These are phyloP conservation scores for Butorides virescens DNA, from an alignment of 2,113 vertebrate species.

Conservation along the genomic window DNA sequence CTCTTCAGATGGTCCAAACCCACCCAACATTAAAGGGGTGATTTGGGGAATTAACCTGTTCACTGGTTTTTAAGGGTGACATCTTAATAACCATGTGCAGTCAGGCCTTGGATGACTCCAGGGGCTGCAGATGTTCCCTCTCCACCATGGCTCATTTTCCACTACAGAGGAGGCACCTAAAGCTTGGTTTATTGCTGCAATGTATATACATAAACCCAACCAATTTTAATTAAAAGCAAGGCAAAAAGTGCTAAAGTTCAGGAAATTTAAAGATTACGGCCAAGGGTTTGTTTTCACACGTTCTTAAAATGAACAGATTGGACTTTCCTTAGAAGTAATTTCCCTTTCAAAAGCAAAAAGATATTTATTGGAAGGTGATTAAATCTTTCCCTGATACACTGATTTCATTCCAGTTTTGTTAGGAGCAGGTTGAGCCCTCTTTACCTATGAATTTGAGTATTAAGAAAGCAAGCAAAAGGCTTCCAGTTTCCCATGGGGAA, in stretches of 20 bases:
- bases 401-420: not conserved
- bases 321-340: not conserved
- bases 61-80: not conserved
- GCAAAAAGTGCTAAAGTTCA: not conserved
- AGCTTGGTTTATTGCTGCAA: not conserved
- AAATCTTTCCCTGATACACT: not conserved
- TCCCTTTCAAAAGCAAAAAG: not conserved
- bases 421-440: not conserved
- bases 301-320: not conserved
- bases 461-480: not conserved
- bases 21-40: not conserved
- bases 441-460: not conserved
- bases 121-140: conserved; percentile 1
- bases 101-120: not conserved
- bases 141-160: not conserved
- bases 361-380: not conserved
- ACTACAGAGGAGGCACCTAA: not conserved
- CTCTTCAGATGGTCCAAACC: not conserved
- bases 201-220: not conserved
- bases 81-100: not conserved
- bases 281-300: not conserved
- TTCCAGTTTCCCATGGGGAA: not conserved
- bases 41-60: not conserved
- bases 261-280: conserved; percentile 39
- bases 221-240: conserved; percentile 30